Evolutionary conservation across 2,888 invertebrate species (phyloP).

Genomic region (Tanytarsus gracilentus): DNA sequence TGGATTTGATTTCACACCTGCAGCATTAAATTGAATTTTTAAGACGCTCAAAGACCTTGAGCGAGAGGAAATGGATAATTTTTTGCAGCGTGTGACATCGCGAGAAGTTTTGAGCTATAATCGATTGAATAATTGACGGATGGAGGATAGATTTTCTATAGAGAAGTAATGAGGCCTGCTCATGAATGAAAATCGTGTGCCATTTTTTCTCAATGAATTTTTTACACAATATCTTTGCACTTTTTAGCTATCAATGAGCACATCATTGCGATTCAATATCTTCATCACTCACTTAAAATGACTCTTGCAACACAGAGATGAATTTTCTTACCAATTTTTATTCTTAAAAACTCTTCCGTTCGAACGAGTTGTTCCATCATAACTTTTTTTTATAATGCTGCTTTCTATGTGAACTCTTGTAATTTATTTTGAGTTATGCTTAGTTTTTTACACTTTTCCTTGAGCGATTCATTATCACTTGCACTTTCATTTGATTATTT

Average conservation of each 20-base stretch:
- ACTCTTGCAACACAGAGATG: neutral
- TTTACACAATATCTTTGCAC: slow-evolving; percentile 1
- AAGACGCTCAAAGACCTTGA: neutral
- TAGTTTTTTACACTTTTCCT: neutral
- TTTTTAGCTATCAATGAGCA: neutral
- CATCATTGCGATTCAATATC: neutral
- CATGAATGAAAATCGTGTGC: too few species aligned
- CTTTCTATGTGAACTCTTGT: neutral
- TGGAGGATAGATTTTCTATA: too few species aligned
- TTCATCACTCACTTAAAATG: neutral
- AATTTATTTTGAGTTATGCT: neutral
- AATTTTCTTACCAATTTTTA: slow-evolving; percentile 20
- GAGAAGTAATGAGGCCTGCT: too few species aligned
- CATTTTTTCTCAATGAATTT: neutral
- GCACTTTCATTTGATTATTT: neutral
- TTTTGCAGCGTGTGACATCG: neutral
- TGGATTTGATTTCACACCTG: slow-evolving; percentile 23
- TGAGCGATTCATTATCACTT: slow-evolving; percentile 15
- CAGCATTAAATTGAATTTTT: neutral
- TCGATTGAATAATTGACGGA: too few species aligned
- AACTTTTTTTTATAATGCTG: neutral
- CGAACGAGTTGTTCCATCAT: slow-evolving; percentile 22
- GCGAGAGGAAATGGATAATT: neutral
- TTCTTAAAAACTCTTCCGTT: slow-evolving; percentile 22
- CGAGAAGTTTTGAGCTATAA: too few species aligned